These are phyloP conservation scores for Kryptopterus vitreolus DNA, from an alignment of 2,797 vertebrate species.

Conservation along the genomic window DNA sequence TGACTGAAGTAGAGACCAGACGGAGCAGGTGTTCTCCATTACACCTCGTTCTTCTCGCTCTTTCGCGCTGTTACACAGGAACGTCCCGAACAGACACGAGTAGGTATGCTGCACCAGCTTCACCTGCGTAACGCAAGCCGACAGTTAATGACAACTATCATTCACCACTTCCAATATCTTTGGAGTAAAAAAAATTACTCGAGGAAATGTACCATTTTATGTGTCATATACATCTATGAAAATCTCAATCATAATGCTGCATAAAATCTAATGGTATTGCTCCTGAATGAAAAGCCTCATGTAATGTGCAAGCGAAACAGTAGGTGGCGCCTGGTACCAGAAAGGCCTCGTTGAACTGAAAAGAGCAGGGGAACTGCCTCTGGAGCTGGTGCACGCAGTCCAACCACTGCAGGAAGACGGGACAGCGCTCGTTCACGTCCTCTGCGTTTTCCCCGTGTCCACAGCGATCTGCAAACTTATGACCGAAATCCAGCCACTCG, in stretches of 20 bases:
- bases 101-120: constrained; percentile 98
- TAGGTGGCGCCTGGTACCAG: constrained; percentile 74
- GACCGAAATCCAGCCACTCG: constrained; percentile 96
- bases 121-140: constrained; percentile 72
- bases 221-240: neutral
- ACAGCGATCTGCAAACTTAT: constrained; percentile 96
- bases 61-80: constrained; percentile 96
- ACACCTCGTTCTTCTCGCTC: constrained; percentile 90
- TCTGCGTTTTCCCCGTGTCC: constrained; percentile 94
- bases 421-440: constrained; percentile 94
- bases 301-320: constrained; percentile 8
- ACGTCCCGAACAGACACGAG: constrained; percentile 97
- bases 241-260: neutral
- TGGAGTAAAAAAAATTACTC: neutral
- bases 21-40: constrained; percentile 92
- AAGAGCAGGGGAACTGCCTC: constrained; percentile 98
- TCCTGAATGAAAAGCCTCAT: neutral
- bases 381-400: constrained; percentile 98
- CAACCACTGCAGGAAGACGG: constrained; percentile 97
- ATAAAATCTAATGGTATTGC: neutral
- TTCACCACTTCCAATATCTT: neutral
- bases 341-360: constrained; percentile 98
- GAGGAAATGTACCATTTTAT: neutral
- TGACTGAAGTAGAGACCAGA: constrained; percentile 93
- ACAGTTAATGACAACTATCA: neutral